Evolutionary conservation across 2,888 invertebrate genomes (phyloP).

Genomic region (Criorhina ranunculi): DNA sequence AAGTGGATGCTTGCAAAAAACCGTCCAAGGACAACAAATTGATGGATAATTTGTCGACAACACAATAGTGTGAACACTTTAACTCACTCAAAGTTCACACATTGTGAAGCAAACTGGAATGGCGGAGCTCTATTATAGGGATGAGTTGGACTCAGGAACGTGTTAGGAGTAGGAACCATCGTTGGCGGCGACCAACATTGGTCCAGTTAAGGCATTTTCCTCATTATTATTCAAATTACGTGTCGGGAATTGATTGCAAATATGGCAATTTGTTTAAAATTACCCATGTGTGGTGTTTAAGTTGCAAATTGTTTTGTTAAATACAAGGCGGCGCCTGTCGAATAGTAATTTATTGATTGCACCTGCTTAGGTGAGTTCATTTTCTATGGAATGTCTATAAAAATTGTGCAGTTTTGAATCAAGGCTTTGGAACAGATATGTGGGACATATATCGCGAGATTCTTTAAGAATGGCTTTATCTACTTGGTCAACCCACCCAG

Average conservation of each 20-base stretch:
- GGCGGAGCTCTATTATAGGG: neutral
- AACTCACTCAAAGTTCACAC: neutral
- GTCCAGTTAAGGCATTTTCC: slow-evolving; percentile 10
- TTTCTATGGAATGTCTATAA: slow-evolving; percentile 7
- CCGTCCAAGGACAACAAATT: neutral
- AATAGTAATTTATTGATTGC: slow-evolving; percentile 25
- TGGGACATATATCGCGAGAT: too few species aligned
- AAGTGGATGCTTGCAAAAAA: slow-evolving; percentile 1
- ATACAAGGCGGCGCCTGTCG: slow-evolving; percentile 7
- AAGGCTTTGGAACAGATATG: neutral
- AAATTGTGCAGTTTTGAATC: neutral
- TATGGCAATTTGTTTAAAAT: slow-evolving; percentile 38
- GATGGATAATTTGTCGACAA: too few species aligned
- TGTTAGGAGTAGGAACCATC: slow-evolving; percentile 39
- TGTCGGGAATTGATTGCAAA: slow-evolving; percentile 43
- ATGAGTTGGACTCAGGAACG: slow-evolving; percentile 32
- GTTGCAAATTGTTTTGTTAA: slow-evolving; percentile 30
- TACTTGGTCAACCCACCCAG: too few species aligned
- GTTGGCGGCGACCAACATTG: slow-evolving; percentile 1
- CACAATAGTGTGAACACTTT: too few species aligned
- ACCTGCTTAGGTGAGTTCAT: slow-evolving; percentile 12
- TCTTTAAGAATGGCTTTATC: too few species aligned
- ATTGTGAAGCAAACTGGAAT: neutral
- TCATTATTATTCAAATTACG: slow-evolving; percentile 47
- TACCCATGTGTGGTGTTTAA: slow-evolving; percentile 13